Evolutionary conservation across 2,113 vertebrate species (phyloP), one percentile per base, ranked within the genome.

Genomic region (Falcunculus frontatus): DNA sequence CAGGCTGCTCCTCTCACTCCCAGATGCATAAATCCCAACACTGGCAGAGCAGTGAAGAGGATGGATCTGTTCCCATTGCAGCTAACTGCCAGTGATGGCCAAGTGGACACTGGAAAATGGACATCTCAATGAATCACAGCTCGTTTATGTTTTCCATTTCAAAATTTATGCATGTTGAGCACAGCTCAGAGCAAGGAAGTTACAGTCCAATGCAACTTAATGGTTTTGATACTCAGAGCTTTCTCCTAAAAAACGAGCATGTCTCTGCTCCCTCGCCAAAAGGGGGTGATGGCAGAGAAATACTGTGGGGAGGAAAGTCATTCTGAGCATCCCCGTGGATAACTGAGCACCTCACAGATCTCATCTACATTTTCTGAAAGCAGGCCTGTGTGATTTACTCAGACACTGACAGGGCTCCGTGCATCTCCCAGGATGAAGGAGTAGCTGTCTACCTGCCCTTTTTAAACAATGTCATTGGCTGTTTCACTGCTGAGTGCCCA

Each of bases 151-250:
- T 86, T 44, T 64, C 82, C 46, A 4, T 16, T 59, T 65, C 35
- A 67, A 46, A 85, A 95, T 87, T 88, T 80, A 90, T 86, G 72
- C 59, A 59, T 14, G 39, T 13, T 63, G 67, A 63, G 47, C 65
- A 83, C 19, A 53, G 87, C 89, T 69, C 72, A 49, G 46, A 82
- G 68, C 62, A 15, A 75, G 39, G 17, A 85, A 72, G 93, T 77
- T 72, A 84, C 87, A 97, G 78, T 19, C 30, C 82, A 80, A 4
- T 84, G 90, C 79, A 82, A 89, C 59, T 42, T 63, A 70, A 92
- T 80, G 93, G 52, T 41, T 90, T 69, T 88, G 63, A 29, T 62
- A 52, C 70, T 76, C 10, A 0, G 2, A n/a, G 70, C 25, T 65
- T 73, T 63, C 91, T 47, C 87, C 85, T 91, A 70, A 87, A 63